phyloP scores from a whole-genome alignment of 2,797 vertebrate genomes.

The Macropus fuliginosus region DNA sequence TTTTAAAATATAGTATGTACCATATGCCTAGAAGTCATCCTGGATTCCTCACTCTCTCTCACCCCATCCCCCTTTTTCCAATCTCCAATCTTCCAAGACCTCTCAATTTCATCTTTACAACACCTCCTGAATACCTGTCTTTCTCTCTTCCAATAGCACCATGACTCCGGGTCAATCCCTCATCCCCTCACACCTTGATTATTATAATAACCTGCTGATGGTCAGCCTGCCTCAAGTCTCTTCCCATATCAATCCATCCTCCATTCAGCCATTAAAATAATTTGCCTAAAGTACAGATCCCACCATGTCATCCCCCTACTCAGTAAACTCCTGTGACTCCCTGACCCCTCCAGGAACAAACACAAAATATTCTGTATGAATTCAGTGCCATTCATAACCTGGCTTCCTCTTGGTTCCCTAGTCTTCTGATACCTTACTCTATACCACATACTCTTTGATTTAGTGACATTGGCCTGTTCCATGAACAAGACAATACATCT shows the following conservation, averaged over 20 bases:
- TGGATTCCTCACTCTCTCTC: not conserved
- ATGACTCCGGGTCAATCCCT: not conserved
- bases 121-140: not conserved
- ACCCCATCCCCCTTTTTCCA: not conserved
- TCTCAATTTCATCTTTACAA: not conserved
- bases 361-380: not conserved
- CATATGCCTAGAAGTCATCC: not conserved
- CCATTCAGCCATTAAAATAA: not conserved
- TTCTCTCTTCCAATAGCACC: not conserved
- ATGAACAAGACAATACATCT: not conserved
- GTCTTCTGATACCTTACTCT: not conserved
- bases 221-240: too few species aligned
- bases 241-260: not conserved
- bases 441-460: not conserved
- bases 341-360: not conserved
- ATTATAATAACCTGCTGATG: not conserved
- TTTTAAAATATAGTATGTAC: not conserved
- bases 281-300: not conserved
- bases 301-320: not conserved
- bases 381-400: not conserved
- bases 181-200: not conserved
- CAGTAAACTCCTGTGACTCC: not conserved
- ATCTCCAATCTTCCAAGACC: not conserved
- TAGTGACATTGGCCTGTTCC: not conserved
- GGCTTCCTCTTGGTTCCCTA: not conserved